phyloP scores from a whole-genome alignment of 2,113 vertebrate species.

The Odontesthes bonariensis region DNA sequence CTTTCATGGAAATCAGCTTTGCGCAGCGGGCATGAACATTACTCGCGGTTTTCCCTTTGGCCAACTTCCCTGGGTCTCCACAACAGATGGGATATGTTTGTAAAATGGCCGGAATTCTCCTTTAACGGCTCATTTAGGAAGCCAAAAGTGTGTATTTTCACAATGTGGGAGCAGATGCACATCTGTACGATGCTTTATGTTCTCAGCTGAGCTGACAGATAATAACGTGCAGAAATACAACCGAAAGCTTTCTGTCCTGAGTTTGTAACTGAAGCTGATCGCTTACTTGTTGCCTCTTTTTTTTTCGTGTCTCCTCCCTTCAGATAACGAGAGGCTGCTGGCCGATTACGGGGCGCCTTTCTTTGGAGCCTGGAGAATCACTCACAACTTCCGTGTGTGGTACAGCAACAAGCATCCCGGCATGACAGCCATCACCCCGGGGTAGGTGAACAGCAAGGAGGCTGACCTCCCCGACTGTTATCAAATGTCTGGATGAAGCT shows the following conservation, averaged over 20 bases:
- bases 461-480: too few relatives aligned
- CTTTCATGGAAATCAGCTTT: too few relatives aligned
- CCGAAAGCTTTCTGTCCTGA: too few relatives aligned
- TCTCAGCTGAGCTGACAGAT: background rate
- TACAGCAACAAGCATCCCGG: conserved; percentile 93
- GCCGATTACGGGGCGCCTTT: conserved; percentile 92
- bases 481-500: too few relatives aligned
- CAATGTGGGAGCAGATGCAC: background rate
- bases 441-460: conserved; percentile 79
- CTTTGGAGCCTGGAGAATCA: conserved; percentile 91
- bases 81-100: too few relatives aligned
- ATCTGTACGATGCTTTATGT: background rate
- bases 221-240: background rate
- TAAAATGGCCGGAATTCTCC: too few relatives aligned
- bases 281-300: background rate
- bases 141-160: too few relatives aligned
- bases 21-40: too few relatives aligned
- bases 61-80: too few relatives aligned
- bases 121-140: too few relatives aligned
- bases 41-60: too few relatives aligned
- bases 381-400: conserved; percentile 97
- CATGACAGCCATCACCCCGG: conserved; percentile 89
- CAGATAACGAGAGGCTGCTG: conserved; percentile 93
- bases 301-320: background rate
- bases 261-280: background rate